Conservation (phyloP, 1,140 invertebrate genomes). For the Aphidius gifuensis region DNA sequence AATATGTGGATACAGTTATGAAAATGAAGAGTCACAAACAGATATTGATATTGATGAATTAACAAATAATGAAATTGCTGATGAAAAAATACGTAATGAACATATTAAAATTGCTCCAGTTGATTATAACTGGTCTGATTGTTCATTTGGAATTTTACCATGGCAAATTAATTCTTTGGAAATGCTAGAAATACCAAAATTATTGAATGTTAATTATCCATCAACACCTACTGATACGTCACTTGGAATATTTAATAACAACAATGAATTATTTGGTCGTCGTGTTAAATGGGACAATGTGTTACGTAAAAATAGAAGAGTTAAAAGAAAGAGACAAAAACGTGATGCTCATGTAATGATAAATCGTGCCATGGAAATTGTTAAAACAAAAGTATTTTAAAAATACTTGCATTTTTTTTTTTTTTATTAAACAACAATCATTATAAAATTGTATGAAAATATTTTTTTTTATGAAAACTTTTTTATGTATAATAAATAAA, state of each 20-base stretch:
- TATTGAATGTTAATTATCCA: constrained; percentile 8
- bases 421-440: background rate
- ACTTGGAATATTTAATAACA: constrained; percentile 37
- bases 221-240: constrained; percentile 27
- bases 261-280: constrained; percentile 33
- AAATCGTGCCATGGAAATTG: constrained; percentile 36
- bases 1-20: constrained; percentile 18
- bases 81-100: constrained; percentile 37
- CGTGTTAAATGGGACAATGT: constrained; percentile 43
- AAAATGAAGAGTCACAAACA: background rate
- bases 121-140: constrained; percentile 39
- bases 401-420: background rate
- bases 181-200: constrained; percentile 22
- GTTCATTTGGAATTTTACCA: constrained; percentile 48
- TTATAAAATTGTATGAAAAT: too few species aligned
- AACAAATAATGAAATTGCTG: constrained; percentile 25
- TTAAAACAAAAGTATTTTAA: constrained; percentile 28
- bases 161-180: constrained; percentile 43
- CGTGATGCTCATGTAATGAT: constrained; percentile 30
- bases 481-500: constrained; percentile 1
- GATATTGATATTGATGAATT: background rate
- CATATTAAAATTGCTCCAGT: constrained; percentile 32
- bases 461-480: background rate
- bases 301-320: constrained; percentile 36
- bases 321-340: constrained; percentile 29